phyloP scores from a whole-genome alignment of 2,797 vertebrate genomes.

The Potorous gilbertii region DNA sequence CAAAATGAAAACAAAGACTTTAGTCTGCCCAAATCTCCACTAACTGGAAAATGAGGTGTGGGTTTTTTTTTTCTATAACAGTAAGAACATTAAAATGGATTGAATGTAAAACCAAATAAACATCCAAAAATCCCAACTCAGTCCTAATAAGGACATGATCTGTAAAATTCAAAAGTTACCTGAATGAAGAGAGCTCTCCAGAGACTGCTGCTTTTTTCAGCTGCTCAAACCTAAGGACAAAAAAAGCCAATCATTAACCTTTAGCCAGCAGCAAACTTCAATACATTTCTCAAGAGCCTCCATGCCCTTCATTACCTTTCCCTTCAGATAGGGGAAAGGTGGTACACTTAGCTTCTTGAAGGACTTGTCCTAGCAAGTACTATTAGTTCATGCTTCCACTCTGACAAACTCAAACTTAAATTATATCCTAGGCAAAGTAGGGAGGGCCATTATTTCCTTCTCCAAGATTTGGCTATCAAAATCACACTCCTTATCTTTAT shows the following conservation, averaged over 20 bases:
- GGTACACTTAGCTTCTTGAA: conserved; percentile 47
- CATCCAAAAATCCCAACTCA: conserved; percentile 16
- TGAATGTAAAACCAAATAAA: not conserved
- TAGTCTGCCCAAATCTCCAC: not conserved
- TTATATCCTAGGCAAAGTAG: conserved; percentile 64
- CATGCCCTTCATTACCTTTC: conserved; percentile 27
- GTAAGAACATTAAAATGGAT: not conserved
- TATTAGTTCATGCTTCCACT: conserved; percentile 58
- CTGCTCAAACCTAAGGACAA: conserved; percentile 51
- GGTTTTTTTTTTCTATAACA: conserved; percentile 28
- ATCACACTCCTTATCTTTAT: conserved; percentile 45
- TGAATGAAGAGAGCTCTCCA: conserved; percentile 41
- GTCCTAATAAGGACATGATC: not conserved
- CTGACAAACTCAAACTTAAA: conserved; percentile 57
- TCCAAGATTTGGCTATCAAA: conserved; percentile 35
- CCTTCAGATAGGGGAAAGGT: conserved; percentile 63
- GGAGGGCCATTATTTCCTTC: conserved; percentile 22
- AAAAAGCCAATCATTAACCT: conserved; percentile 67
- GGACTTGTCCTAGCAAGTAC: conserved; percentile 59
- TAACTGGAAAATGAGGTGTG: not conserved
- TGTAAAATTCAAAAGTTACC: conserved; percentile 69
- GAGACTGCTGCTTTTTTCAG: conserved; percentile 41
- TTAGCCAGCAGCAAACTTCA: conserved; percentile 61
- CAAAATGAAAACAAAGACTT: conserved; percentile 36
- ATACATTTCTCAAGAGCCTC: conserved; percentile 49